phyloP scores from a whole-genome alignment of 2,888 invertebrate species.

The Chrysomela aeneicollis region DNA sequence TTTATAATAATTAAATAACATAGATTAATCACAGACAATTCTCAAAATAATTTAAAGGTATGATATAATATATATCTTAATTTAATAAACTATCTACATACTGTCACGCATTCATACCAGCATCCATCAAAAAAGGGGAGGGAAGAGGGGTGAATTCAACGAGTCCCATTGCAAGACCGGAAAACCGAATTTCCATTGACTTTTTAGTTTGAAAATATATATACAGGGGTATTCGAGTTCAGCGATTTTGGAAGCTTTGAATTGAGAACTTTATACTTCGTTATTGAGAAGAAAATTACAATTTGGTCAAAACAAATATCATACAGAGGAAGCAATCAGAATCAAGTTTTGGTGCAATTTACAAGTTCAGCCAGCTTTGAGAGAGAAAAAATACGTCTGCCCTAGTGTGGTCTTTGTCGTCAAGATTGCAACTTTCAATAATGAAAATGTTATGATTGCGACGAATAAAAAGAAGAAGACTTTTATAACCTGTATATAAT shows the following conservation, averaged over 20 bases:
- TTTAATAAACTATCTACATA: constrained; percentile 48
- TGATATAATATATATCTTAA: constrained; percentile 48
- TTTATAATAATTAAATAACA: constrained; percentile 58
- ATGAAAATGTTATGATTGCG: too few relatives aligned
- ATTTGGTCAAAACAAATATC: too few relatives aligned
- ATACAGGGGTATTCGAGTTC: neutral
- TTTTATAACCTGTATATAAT: too few relatives aligned
- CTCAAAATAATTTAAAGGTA: constrained; percentile 61
- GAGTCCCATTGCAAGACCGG: neutral
- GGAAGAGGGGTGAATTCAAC: neutral
- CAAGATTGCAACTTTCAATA: too few relatives aligned
- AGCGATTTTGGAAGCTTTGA: neutral
- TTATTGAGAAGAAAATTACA: too few relatives aligned
- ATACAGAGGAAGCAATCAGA: too few relatives aligned
- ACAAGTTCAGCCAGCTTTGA: too few relatives aligned
- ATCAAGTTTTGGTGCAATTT: too few relatives aligned
- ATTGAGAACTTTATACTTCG: neutral
- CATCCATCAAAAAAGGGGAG: constrained; percentile 15
- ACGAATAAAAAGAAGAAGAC: too few relatives aligned
- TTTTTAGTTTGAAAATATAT: constrained; percentile 13
- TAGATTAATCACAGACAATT: constrained; percentile 63
- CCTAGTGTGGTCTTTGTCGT: too few relatives aligned
- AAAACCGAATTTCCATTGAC: neutral
- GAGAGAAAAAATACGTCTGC: too few relatives aligned
- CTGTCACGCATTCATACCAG: constrained; percentile 35